Percentiles rank a stretch among this genome's conserved stretches.
Evolutionary conservation across 2,888 invertebrate species (phyloP).

Genomic region (Ganaspis brasiliensis): DNA sequence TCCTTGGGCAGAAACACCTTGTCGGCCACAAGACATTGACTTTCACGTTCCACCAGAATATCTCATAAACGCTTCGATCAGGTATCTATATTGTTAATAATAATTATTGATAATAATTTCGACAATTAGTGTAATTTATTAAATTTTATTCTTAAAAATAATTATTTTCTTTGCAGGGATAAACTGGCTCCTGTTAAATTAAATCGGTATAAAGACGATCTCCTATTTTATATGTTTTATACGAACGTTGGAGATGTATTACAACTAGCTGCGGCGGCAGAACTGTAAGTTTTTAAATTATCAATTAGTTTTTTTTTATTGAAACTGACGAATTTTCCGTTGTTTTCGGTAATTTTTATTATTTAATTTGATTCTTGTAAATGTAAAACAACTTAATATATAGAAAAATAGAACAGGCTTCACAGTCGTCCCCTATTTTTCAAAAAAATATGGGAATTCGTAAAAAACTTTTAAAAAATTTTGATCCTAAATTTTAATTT

Average conservation of each 20-base stretch:
- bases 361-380: too few relatives aligned
- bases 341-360: too few relatives aligned
- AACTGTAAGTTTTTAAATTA: slow-evolving; percentile 88
- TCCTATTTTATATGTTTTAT: slow-evolving; percentile 99
- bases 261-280: slow-evolving; percentile 98
- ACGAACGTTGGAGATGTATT: slow-evolving; percentile 99
- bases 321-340: too few relatives aligned
- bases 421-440: too few relatives aligned
- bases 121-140: too few relatives aligned
- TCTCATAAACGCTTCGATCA: slow-evolving; percentile 97
- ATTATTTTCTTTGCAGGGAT: slow-evolving; percentile 85
- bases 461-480: too few relatives aligned
- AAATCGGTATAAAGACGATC: slow-evolving; percentile 98
- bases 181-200: slow-evolving; percentile 97
- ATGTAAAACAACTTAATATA: too few relatives aligned
- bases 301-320: slow-evolving; percentile 38
- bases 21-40: slow-evolving; percentile 99
- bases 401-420: too few relatives aligned
- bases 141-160: too few relatives aligned
- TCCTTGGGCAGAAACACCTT: slow-evolving; percentile 98
- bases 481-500: too few relatives aligned
- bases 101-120: too few relatives aligned
- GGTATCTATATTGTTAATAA: slow-evolving; percentile 77
- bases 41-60: slow-evolving; percentile 99
- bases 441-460: too few relatives aligned